Percentiles rank a stretch among this genome's conserved stretches.
Conservation (phyloP, 2,888 invertebrate species). For the Ephialtes manifestator region DNA sequence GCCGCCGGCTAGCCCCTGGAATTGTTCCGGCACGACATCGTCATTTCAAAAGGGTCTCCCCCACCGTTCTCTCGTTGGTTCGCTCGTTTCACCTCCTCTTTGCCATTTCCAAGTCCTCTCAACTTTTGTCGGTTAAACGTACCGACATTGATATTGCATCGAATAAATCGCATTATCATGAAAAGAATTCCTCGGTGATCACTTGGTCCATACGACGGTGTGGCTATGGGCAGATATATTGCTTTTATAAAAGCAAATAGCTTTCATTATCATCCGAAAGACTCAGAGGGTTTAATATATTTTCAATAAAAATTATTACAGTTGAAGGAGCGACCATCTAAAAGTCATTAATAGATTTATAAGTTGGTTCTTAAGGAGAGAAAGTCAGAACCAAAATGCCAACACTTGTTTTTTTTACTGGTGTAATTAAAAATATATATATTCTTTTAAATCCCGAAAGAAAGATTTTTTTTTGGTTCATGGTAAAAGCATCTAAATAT, state of each 20-base stretch:
- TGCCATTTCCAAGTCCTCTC: conserved; percentile 38
- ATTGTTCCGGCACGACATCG: conserved; percentile 71
- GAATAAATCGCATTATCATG: conserved; percentile 64
- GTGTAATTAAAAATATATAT: too few species aligned
- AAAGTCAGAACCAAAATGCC: too few species aligned
- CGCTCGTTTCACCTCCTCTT: conserved; percentile 56
- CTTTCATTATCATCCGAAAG: neutral
- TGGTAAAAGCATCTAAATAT: too few species aligned
- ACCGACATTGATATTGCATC: conserved; percentile 65
- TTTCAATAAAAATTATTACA: conserved; percentile 24
- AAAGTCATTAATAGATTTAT: conserved; percentile 17
- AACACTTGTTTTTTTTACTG: too few species aligned
- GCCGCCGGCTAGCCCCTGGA: conserved; percentile 68
- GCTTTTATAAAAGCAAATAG: conserved; percentile 28
- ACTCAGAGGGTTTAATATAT: conserved; percentile 15
- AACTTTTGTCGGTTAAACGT: conserved; percentile 55
- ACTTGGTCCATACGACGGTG: neutral
- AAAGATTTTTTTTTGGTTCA: too few species aligned
- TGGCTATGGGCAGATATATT: neutral
- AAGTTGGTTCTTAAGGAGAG: neutral
- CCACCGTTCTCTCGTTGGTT: conserved; percentile 50
- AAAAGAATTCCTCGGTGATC: conserved; percentile 43
- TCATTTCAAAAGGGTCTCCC: conserved; percentile 66
- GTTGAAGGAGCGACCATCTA: neutral
- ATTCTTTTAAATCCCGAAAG: too few species aligned